phyloP scores from a whole-genome alignment of 2,113 vertebrate species.

The Marmota monax region DNA sequence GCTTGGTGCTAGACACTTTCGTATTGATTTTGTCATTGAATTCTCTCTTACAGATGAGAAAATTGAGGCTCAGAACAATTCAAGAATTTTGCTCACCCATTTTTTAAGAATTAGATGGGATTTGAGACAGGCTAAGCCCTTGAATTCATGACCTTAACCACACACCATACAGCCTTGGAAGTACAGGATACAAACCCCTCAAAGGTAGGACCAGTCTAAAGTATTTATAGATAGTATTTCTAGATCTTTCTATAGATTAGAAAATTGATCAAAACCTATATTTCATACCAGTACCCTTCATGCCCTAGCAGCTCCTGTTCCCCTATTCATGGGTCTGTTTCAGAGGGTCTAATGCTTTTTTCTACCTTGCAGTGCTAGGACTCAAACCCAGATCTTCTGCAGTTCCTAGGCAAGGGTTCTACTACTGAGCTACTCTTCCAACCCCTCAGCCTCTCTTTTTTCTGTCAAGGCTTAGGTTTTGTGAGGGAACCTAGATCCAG shows the following conservation, averaged over 20 bases:
- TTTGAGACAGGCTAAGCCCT: neutral
- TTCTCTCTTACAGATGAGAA: neutral
- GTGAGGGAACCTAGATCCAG: neutral
- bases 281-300: neutral
- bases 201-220: neutral
- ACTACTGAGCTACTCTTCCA: neutral
- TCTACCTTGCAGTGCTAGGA: no score
- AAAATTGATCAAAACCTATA: neutral
- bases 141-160: neutral
- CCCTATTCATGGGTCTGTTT: neutral
- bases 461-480: slow-evolving; percentile 17
- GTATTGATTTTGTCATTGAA: neutral
- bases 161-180: neutral
- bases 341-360: neutral
- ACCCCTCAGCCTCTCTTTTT: neutral
- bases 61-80: neutral
- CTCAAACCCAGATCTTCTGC: neutral
- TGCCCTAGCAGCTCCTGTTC: neutral
- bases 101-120: neutral
- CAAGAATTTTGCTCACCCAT: neutral
- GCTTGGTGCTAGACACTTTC: neutral
- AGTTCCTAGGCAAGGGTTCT: neutral
- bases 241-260: neutral
- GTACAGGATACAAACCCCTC: neutral
- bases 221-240: neutral